These are phyloP conservation scores for Amia ocellicauda DNA, from an alignment of 2,113 vertebrate species.

Conservation along the genomic window DNA sequence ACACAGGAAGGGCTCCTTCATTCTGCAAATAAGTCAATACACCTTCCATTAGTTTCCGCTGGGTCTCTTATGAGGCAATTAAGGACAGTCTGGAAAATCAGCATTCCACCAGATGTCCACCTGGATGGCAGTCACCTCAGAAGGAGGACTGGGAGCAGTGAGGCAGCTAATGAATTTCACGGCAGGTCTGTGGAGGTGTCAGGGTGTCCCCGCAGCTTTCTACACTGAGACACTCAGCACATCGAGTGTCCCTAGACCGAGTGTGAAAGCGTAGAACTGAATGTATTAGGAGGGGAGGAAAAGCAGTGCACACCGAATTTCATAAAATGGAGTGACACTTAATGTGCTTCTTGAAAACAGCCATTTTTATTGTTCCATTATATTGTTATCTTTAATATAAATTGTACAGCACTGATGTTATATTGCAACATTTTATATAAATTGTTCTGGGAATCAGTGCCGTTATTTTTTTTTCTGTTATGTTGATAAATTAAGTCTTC, in stretches of 20 bases:
- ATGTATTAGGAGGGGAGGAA: not conserved
- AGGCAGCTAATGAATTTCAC: slow-evolving; percentile 3
- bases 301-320: too few species aligned
- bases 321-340: too few species aligned
- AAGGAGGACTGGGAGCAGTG: not conserved
- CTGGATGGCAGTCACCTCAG: not conserved
- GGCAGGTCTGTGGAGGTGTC: not conserved
- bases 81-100: not conserved
- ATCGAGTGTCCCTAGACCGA: not conserved
- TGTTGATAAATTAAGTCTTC: too few species aligned
- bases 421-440: too few species aligned
- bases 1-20: too few species aligned
- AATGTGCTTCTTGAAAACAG: too few species aligned
- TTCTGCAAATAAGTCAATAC: too few species aligned
- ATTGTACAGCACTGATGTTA: too few species aligned
- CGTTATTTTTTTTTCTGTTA: too few species aligned
- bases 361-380: too few species aligned
- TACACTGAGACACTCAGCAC: not conserved
- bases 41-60: not conserved
- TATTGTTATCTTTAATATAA: too few species aligned
- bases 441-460: too few species aligned
- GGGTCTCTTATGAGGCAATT: not conserved
- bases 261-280: not conserved
- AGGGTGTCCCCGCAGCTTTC: not conserved
- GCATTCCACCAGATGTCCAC: not conserved